A percentile compares a stretch with the other conserved stretches of the same genome.
Conservation (phyloP, 2,888 invertebrate species). For the Lasius platythorax region DNA sequence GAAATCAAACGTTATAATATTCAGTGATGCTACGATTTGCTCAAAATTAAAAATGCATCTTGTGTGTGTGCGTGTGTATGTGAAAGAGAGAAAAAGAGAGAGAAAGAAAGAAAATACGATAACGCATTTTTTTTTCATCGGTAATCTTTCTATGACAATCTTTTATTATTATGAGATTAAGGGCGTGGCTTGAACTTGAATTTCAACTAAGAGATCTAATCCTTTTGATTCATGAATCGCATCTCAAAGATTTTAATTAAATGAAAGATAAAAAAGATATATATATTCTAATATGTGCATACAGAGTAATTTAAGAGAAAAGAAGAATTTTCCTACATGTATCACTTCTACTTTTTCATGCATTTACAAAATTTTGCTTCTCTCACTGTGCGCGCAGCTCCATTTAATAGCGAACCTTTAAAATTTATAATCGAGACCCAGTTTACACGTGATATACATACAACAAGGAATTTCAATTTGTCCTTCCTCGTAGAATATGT, state of each 20-base stretch:
- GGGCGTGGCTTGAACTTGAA: neutral
- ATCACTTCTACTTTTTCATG: neutral
- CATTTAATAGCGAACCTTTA: neutral
- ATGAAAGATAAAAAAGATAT: neutral
- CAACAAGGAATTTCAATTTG: conserved; percentile 16
- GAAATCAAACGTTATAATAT: neutral
- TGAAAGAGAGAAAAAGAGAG: neutral
- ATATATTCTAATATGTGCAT: neutral
- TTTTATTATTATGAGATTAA: conserved; percentile 39
- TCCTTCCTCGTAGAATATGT: neutral
- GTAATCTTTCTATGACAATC: neutral
- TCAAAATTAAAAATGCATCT: neutral
- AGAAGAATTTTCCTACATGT: neutral
- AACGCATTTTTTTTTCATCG: neutral
- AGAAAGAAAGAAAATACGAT: neutral
- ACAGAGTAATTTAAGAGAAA: neutral
- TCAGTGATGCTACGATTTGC: neutral
- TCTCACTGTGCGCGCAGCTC: neutral
- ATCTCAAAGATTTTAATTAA: conserved; percentile 22
- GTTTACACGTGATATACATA: neutral
- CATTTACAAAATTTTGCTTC: neutral
- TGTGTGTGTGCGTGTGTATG: neutral
- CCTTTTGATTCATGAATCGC: neutral
- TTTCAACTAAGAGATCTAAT: neutral
- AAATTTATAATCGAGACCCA: neutral